phyloP scores from a whole-genome alignment of 2,113 vertebrate species.

The Anthoscopus minutus region DNA sequence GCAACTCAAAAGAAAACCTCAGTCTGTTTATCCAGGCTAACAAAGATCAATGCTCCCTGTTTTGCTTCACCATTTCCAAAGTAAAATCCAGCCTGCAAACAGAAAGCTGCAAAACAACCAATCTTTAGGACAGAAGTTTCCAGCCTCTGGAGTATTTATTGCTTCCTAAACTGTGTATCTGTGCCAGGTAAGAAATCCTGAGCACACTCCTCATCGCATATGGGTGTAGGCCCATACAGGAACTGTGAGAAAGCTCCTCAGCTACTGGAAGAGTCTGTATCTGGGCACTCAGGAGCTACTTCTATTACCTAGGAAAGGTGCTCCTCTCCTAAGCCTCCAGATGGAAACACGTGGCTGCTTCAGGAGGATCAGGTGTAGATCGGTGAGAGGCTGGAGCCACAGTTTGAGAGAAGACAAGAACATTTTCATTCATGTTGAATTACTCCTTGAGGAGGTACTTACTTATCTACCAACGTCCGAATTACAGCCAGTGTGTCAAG shows the following conservation, averaged over 20 bases:
- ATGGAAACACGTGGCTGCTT: neutral
- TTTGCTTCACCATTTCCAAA: constrained; percentile 39
- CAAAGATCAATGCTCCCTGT: constrained; percentile 23
- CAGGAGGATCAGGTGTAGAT: constrained; percentile 5
- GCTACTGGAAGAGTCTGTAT: neutral
- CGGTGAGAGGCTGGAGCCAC: constrained; percentile 30
- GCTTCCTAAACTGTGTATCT: neutral
- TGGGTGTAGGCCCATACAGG: neutral
- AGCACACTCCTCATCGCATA: neutral
- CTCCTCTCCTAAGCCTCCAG: constrained; percentile 46
- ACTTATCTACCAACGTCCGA: constrained; percentile 98
- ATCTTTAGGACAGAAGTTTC: neutral
- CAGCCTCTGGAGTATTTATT: neutral
- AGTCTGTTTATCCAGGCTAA: neutral
- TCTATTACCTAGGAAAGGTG: constrained; percentile 31
- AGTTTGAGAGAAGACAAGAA: constrained; percentile 48
- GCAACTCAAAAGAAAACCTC: neutral
- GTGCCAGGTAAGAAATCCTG: neutral
- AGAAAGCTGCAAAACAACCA: neutral
- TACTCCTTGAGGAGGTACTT: constrained; percentile 66
- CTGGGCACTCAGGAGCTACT: constrained; percentile 3
- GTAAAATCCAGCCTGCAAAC: neutral
- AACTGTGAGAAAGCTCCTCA: neutral
- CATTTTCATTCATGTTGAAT: constrained; percentile 13
- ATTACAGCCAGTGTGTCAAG: constrained; percentile 97